Percentiles rank a stretch among this genome's conserved stretches.
Evolutionary conservation across 2,113 vertebrate genomes (phyloP).

Genomic region (Pygathrix nemaeus): DNA sequence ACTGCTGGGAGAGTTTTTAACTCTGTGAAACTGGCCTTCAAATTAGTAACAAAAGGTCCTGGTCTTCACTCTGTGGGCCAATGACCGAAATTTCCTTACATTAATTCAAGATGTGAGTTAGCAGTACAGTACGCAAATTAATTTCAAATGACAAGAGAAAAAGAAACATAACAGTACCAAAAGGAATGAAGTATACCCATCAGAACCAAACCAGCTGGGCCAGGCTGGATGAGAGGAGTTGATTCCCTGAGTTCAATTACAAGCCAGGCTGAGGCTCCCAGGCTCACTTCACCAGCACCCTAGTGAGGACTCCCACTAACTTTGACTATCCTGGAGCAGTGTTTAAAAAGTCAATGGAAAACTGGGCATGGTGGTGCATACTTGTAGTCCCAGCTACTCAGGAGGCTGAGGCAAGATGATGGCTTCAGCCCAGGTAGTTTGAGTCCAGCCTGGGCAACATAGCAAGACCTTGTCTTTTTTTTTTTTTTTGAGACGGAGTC

Average conservation of each 20-base stretch:
- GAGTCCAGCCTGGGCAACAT: neutral
- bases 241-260: neutral
- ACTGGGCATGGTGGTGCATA: neutral
- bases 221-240: conserved; percentile 23
- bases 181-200: conserved; percentile 56
- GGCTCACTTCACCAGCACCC: neutral
- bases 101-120: conserved; percentile 82
- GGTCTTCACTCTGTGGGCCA: conserved; percentile 39
- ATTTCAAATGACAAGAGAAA: conserved; percentile 77
- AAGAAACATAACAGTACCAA: conserved; percentile 51
- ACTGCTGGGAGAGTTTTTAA: conserved; percentile 17
- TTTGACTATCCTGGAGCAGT: conserved; percentile 29
- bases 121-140: conserved; percentile 70
- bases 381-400: neutral
- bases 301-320: neutral
- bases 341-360: neutral
- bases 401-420: neutral
- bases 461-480: neutral
- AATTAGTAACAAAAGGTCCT: conserved; percentile 64
- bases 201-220: neutral
- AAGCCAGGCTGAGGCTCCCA: conserved; percentile 5
- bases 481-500: no score
- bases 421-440: neutral
- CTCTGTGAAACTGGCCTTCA: conserved; percentile 62
- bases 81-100: conserved; percentile 75